Percentiles rank a stretch among this genome's conserved stretches.
Evolutionary conservation across 2,113 vertebrate species (phyloP).

Genomic region (Corvus cornix): DNA sequence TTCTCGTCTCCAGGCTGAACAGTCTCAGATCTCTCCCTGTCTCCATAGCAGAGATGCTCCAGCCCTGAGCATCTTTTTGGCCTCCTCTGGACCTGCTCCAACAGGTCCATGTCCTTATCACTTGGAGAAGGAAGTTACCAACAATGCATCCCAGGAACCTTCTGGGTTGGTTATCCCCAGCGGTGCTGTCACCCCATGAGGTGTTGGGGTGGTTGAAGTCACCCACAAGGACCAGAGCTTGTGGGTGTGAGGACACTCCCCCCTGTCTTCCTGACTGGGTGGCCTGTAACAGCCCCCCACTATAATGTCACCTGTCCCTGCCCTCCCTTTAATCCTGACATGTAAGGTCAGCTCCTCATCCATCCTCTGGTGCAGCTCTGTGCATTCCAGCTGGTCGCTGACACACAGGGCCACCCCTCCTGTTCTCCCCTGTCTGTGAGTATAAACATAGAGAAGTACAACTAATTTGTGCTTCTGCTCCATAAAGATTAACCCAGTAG

Average conservation of each 20-base stretch:
- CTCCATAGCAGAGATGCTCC: not conserved
- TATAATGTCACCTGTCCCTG: not conserved
- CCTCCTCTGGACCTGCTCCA: not conserved
- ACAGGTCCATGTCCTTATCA: not conserved
- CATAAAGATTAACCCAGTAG: not conserved
- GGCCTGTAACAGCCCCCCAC: not conserved
- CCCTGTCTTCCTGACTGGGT: not conserved
- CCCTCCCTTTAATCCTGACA: not conserved
- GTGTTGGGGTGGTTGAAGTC: not conserved
- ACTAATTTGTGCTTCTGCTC: not conserved
- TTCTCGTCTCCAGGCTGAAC: not conserved
- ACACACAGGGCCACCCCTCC: not conserved
- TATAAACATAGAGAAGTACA: not conserved
- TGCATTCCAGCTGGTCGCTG: not conserved
- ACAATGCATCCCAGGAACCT: rapidly evolving
- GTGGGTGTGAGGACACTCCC: not conserved
- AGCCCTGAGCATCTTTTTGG: not conserved
- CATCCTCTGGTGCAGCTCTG: rapidly evolving
- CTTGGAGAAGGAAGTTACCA: not conserved
- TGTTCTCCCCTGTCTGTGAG: not conserved
- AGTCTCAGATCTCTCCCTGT: not conserved
- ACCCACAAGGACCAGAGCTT: not conserved
- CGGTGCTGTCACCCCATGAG: not conserved
- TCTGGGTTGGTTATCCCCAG: rapidly evolving
- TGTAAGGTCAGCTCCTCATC: not conserved